phyloP scores from a whole-genome alignment of 2,113 vertebrate species.

The Gambusia affinis region DNA sequence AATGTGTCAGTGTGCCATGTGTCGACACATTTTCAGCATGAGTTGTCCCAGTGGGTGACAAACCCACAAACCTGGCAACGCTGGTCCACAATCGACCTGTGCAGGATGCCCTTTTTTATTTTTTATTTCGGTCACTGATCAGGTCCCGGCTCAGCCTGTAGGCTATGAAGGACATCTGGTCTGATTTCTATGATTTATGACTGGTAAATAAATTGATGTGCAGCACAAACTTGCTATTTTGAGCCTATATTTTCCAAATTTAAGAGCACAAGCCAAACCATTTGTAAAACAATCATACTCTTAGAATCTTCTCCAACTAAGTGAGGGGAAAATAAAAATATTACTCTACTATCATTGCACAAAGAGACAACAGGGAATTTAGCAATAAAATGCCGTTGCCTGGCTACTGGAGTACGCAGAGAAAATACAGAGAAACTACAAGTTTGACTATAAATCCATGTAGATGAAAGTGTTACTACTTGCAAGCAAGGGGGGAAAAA shows the following conservation, averaged over 20 bases:
- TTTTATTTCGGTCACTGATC: constrained; percentile 19
- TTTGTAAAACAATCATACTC: neutral
- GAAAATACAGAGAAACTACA: no score
- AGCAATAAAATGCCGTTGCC: no score
- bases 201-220: neutral
- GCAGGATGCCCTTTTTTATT: constrained; percentile 39
- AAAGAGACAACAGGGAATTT: no score
- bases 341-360: no score
- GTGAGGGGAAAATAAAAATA: no score
- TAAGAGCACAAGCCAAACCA: neutral
- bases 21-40: constrained; percentile 53
- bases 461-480: no score
- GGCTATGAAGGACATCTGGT: constrained; percentile 54
- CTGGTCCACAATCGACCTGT: constrained; percentile 1
- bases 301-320: neutral
- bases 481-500: no score
- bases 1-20: constrained; percentile 47
- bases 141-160: constrained; percentile 12
- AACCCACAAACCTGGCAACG: constrained; percentile 41
- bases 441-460: no score
- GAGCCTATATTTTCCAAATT: neutral
- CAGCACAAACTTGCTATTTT: neutral
- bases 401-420: no score
- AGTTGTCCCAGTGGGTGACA: constrained; percentile 39
- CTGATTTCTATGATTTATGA: constrained; percentile 8